These are phyloP conservation scores for Sebastes aleutianus DNA, from an alignment of 2,797 vertebrate species.

Conservation along the genomic window DNA sequence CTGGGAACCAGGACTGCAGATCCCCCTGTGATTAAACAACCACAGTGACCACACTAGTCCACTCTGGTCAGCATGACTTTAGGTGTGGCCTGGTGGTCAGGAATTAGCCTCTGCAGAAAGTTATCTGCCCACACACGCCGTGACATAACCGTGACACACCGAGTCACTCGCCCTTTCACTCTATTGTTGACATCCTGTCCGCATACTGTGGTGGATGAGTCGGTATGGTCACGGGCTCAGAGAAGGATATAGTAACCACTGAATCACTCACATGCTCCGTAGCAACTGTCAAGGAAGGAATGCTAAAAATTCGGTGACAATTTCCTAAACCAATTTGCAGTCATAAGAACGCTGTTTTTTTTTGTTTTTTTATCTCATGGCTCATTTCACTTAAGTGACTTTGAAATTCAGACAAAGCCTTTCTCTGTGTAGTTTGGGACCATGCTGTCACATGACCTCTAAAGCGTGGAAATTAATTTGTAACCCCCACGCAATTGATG, in stretches of 20 bases:
- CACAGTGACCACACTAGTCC: constrained; percentile 48
- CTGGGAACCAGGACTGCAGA: constrained; percentile 35
- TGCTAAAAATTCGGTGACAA: constrained; percentile 47
- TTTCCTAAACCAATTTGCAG: constrained; percentile 29
- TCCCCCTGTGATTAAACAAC: constrained; percentile 48
- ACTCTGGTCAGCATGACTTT: not conserved
- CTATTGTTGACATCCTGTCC: constrained; percentile 44
- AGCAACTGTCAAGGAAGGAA: constrained; percentile 40
- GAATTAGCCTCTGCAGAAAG: constrained; percentile 36
- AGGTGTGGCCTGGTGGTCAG: constrained; percentile 25
- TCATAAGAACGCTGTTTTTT: constrained; percentile 38
- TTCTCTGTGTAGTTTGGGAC: constrained; percentile 24
- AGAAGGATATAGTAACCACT: constrained; percentile 26
- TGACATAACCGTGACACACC: constrained; percentile 25
- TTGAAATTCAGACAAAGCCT: constrained; percentile 49
- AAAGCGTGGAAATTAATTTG: constrained; percentile 51
- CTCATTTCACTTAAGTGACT: constrained; percentile 28
- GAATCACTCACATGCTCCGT: constrained; percentile 27
- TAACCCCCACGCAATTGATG: constrained; percentile 48
- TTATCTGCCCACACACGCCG: constrained; percentile 40
- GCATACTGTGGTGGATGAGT: constrained; percentile 31
- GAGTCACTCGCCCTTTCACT: constrained; percentile 27
- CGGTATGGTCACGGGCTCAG: not conserved
- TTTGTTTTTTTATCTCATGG: constrained; percentile 30
- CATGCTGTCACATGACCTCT: constrained; percentile 45